A percentile compares a stretch with the other conserved stretches of the same genome.
phyloP scores from a whole-genome alignment of 2,113 vertebrate genomes.

The Eurystomus gularis region DNA sequence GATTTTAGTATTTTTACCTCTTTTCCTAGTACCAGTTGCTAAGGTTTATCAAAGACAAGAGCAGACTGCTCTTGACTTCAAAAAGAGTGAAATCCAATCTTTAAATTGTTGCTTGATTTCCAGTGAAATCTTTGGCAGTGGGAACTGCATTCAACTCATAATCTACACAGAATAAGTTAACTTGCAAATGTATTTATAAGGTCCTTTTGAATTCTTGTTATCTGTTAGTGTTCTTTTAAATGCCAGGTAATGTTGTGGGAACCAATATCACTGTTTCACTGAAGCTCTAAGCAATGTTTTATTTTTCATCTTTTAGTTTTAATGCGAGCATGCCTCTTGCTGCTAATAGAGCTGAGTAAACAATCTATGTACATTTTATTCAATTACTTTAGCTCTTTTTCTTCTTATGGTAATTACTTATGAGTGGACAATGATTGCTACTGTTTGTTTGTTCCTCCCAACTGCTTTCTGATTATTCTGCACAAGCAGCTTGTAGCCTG shows the following conservation, averaged over 20 bases:
- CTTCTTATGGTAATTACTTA: conserved; percentile 39
- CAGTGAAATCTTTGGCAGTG: neutral
- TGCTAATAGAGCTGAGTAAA: conserved; percentile 43
- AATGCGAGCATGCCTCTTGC: neutral
- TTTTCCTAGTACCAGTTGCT: neutral
- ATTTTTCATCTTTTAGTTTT: conserved; percentile 13
- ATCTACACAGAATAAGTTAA: neutral
- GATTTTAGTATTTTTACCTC: neutral
- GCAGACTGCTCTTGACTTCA: neutral
- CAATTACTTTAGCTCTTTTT: conserved; percentile 48
- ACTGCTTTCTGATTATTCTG: conserved; percentile 29
- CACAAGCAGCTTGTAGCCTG: neutral
- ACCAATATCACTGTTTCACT: conserved; percentile 22
- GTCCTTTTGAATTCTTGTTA: neutral
- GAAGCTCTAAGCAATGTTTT: conserved; percentile 24
- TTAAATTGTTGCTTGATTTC: neutral
- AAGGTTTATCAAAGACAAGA: neutral
- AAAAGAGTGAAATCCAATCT: neutral
- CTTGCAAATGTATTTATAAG: neutral
- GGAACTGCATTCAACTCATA: neutral
- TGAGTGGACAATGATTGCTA: conserved; percentile 9
- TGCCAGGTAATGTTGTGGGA: conserved; percentile 44
- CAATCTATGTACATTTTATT: conserved; percentile 44
- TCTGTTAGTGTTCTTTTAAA: neutral
- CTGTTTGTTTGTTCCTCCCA: conserved; percentile 36